phyloP scores from a whole-genome alignment of 2,113 vertebrate species.

The Hydrolagus affinis region DNA sequence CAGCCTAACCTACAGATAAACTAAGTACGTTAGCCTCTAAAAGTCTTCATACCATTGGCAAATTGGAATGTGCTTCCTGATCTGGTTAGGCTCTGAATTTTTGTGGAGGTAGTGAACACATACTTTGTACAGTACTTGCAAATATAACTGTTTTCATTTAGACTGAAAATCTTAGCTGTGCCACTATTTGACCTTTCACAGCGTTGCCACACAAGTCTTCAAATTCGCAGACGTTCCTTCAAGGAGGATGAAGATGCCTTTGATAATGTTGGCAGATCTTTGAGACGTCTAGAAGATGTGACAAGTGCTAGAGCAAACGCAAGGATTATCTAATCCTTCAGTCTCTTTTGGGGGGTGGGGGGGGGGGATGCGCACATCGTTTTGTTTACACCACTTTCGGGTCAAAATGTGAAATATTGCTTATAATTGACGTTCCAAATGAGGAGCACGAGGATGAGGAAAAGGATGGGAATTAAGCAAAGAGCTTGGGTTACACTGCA shows the following conservation, averaged over 20 bases:
- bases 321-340: too few species aligned
- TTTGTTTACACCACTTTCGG: background rate
- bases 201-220: background rate
- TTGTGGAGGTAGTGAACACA: background rate
- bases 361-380: too few species aligned
- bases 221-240: background rate
- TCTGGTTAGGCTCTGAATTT: background rate
- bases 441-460: too few species aligned
- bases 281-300: too few species aligned
- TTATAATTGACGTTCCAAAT: too few species aligned
- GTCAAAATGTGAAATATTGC: too few species aligned
- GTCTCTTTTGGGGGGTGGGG: too few species aligned
- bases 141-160: background rate
- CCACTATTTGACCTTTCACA: background rate
- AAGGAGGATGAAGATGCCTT: background rate
- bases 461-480: too few species aligned
- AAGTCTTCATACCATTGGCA: background rate
- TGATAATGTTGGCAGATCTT: background rate
- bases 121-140: background rate
- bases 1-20: slow-evolving; percentile 1
- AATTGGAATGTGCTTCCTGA: background rate
- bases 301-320: too few species aligned
- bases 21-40: background rate
- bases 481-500: too few species aligned
- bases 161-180: background rate